Evolutionary conservation across 2,888 invertebrate genomes (phyloP), one percentile per base, ranked within the genome.

Genomic region (Pammene aurita): DNA sequence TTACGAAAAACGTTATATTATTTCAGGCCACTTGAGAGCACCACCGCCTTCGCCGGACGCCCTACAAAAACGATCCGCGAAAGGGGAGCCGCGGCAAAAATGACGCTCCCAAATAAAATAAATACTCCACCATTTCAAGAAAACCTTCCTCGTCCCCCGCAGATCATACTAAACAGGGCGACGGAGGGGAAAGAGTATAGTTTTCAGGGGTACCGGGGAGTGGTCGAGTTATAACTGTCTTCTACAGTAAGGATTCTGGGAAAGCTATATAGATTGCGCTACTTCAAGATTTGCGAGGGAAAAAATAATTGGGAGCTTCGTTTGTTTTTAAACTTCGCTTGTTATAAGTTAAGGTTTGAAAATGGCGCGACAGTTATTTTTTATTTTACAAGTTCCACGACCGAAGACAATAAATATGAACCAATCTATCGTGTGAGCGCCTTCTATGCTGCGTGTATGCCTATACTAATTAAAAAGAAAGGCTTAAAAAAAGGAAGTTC

Each of bases 31-130:
- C 84, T 84, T 76, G 71, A 80, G 70, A 83, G 79, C 77, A 85
- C 74, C 80, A 78, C 67, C 71, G 70, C 74, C 75, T 71, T 75
- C 79, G 76, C 82, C 78, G 86, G 85, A 84, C 85, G 82, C 84
- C 84, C 85, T 86, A 86, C 86, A 85, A 86, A 85, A 87, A 84
- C 85, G 84, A 84, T 84, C 81, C 79, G 79, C 80, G 84, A 83
- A 84, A 87, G 85, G 87, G 87, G 86, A 84, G 86, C 78, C 84
- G 82, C 76, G 82, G 86, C 89, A 88, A 87, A 89, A 89, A 88
- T 88, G 87, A 88, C 85, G 85, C 86, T 86, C 78, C 75, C 82
- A 84, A 88, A 88, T 88, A 88, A 88, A 88, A 87, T 88, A 87
- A 86, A 87, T 83, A 85, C 83, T 74, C 73, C 72, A 54, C 87